phyloP scores from a whole-genome alignment of 2,797 vertebrate species.

The Cephalopachus bancanus region DNA sequence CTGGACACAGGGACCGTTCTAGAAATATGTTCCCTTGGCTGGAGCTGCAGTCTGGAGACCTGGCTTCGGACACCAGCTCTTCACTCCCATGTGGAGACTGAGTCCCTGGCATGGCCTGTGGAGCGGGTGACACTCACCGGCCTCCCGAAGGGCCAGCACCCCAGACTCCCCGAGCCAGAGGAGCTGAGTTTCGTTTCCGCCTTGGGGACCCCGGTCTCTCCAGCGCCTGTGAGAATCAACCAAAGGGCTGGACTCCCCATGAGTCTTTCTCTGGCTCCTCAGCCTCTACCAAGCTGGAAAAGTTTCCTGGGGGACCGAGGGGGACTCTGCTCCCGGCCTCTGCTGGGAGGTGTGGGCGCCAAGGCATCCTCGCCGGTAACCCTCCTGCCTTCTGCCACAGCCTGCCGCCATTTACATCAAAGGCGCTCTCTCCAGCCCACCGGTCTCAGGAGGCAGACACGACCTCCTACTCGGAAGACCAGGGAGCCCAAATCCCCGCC shows the following conservation, averaged over 20 bases:
- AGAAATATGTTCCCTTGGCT: conserved; percentile 16
- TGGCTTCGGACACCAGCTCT: conserved; percentile 5
- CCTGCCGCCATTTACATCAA: too few species aligned
- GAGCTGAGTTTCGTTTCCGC: too few species aligned
- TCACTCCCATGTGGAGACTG: background rate
- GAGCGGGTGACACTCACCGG: background rate
- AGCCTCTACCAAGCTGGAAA: background rate
- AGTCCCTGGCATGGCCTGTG: background rate
- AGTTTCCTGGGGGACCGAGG: conserved; percentile 15
- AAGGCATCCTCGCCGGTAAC: background rate
- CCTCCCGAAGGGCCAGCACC: too few species aligned
- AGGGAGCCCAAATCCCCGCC: too few species aligned
- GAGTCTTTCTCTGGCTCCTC: background rate
- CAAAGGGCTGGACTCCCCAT: background rate
- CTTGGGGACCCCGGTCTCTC: too few species aligned
- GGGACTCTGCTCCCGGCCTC: background rate
- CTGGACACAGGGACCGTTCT: background rate
- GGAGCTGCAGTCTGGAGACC: background rate
- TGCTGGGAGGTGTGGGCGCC: background rate
- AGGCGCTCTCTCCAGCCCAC: too few species aligned
- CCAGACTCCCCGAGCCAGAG: too few species aligned
- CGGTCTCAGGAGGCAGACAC: too few species aligned
- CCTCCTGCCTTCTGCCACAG: background rate
- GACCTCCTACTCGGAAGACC: too few species aligned
- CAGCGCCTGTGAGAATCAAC: background rate